phyloP scores from a whole-genome alignment of 92 coral and sea anemone genomes.

The Palythoa caribaeorum region DNA sequence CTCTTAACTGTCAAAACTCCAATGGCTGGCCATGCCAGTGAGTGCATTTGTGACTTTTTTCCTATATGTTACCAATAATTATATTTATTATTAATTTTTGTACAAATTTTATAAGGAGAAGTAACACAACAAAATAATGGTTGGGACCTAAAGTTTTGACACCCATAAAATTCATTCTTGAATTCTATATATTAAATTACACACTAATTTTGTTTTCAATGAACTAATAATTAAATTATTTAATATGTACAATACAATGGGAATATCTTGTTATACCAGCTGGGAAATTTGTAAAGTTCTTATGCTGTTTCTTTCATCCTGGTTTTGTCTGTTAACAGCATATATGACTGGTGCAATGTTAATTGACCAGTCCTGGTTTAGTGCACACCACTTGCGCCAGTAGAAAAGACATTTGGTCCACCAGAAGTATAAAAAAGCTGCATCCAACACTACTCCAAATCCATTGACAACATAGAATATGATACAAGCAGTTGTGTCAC shows the following conservation, averaged over 20 bases:
- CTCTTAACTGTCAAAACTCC: too few relatives aligned
- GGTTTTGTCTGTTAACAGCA: constrained; percentile 51
- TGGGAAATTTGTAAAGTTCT: constrained; percentile 86
- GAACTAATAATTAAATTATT: background rate
- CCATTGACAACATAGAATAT: constrained; percentile 91
- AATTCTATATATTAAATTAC: too few relatives aligned
- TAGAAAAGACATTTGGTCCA: constrained; percentile 87
- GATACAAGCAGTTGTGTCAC: constrained; percentile 83
- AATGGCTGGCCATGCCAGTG: too few relatives aligned
- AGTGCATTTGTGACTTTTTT: too few relatives aligned
- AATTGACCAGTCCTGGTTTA: constrained; percentile 94
- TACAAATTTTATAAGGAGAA: too few relatives aligned
- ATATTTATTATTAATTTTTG: too few relatives aligned
- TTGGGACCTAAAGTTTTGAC: too few relatives aligned
- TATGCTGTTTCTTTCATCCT: constrained; percentile 68
- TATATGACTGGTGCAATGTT: constrained; percentile 61
- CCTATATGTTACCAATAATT: too few relatives aligned
- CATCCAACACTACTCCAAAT: constrained; percentile 89
- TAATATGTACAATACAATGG: background rate
- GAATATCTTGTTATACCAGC: constrained; percentile 58
- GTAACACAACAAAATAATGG: too few relatives aligned
- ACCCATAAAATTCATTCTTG: too few relatives aligned
- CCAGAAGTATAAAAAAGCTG: constrained; percentile 90
- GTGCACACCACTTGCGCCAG: constrained; percentile 91
- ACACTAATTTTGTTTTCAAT: background rate